Evolutionary conservation across 2,113 vertebrate species (phyloP), one percentile per base, ranked within the genome.

Genomic region (Ondatra zibethicus): DNA sequence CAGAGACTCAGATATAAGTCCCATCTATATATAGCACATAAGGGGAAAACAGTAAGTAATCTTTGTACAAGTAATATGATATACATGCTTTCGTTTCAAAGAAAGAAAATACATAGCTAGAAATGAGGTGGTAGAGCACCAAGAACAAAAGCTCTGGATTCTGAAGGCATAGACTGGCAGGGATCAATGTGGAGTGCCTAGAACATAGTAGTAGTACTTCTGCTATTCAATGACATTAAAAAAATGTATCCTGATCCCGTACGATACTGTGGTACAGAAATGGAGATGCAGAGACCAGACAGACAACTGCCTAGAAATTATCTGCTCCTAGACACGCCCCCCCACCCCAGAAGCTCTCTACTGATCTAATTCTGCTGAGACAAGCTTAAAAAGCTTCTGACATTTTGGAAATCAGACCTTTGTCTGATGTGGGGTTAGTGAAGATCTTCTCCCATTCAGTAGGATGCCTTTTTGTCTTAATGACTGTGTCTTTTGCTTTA

Each of bases 151-250:
- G 86, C 45, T 47, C 58, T 13, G 65, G 31, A 23, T 63, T 61
- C 73, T 39, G 14, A 50, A 55, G 81, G 75, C 47, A 91, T 58
- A 23, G 25, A 86, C 14, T 65, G 31, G 11, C n/a, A 27, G 92
- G 45, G 58, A 85, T 66, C 72, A 63, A 63, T 65, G 61, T 63
- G 33, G 73, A 81, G 27, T 52, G 75, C 8, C 2, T 82, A 47
- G 68, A 25, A 75, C 42, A 91, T 31, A 91, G 39, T 36, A 82
- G 36, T 25, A 97, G 92, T 52, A 96, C 63, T 96, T 89, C 33
- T 90, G 76, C 92, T 94, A 89, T 91, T 61, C 63, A 65, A 91
- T 91, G 91, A 93, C 73, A 65, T 95, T 96, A 88, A 97, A 93
- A 91, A 90, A 96, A n/a, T 78, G 65, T 88, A 66, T 66, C 88